Percentiles rank a stretch among this genome's conserved stretches.
phyloP scores from a whole-genome alignment of 2,113 vertebrate genomes.

The Microcebus ravelobensis region DNA sequence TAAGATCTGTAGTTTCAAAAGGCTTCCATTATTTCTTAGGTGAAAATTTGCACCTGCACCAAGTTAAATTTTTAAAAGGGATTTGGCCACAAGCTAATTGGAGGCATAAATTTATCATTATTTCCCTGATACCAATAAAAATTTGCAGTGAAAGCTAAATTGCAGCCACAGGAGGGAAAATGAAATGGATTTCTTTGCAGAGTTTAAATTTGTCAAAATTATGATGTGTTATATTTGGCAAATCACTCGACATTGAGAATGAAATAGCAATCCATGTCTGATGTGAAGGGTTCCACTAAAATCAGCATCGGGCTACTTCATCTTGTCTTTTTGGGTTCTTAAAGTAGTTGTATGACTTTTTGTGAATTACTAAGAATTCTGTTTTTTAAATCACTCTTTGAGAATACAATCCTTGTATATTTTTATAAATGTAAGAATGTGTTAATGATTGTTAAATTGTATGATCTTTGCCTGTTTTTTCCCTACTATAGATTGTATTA shows the following conservation, averaged over 20 bases:
- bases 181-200: conserved; percentile 66
- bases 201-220: conserved; percentile 75
- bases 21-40: conserved; percentile 43
- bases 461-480: conserved; percentile 30
- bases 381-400: conserved; percentile 28
- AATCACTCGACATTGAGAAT: conserved; percentile 42
- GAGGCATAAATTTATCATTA: conserved; percentile 55
- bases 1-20: conserved; percentile 63
- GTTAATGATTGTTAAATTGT: conserved; percentile 9
- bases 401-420: background rate
- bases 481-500: conserved; percentile 90
- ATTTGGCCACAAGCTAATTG: conserved; percentile 59
- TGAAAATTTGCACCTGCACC: conserved; percentile 68
- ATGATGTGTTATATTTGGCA: conserved; percentile 75
- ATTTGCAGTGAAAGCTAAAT: conserved; percentile 69
- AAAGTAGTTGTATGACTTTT: conserved; percentile 3
- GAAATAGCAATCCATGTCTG: conserved; percentile 16
- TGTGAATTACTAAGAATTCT: conserved; percentile 27
- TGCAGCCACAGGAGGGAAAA: conserved; percentile 58
- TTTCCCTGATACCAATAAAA: conserved; percentile 68
- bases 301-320: background rate
- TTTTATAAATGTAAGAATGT: conserved; percentile 19
- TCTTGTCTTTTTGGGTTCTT: background rate
- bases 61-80: conserved; percentile 64
- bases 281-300: conserved; percentile 33